These are phyloP conservation scores for Crepidodera aurea DNA, from an alignment of 2,888 invertebrate species.

Conservation along the genomic window DNA sequence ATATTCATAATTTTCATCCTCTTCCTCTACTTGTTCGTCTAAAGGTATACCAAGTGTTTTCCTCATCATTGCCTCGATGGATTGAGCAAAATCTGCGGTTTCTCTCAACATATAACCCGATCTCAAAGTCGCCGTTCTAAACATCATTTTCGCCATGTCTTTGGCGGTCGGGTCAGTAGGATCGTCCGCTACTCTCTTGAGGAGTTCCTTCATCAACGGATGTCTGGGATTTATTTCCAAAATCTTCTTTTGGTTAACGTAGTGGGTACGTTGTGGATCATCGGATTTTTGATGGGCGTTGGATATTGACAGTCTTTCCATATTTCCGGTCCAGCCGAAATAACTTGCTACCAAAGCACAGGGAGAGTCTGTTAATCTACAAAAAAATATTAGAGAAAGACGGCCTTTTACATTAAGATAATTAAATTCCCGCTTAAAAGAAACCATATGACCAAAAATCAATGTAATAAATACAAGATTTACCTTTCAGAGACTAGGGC, in stretches of 20 bases:
- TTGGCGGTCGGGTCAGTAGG: slow-evolving; percentile 79
- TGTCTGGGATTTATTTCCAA: slow-evolving; percentile 98
- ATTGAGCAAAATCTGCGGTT: slow-evolving; percentile 86
- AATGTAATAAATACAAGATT: too few species aligned
- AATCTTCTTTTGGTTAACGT: slow-evolving; percentile 94
- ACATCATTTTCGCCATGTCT: slow-evolving; percentile 88
- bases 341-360: slow-evolving; percentile 95
- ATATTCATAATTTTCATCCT: slow-evolving; percentile 61
- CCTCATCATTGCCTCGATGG: slow-evolving; percentile 90
- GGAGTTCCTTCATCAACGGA: slow-evolving; percentile 91
- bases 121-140: slow-evolving; percentile 87
- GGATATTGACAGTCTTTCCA: slow-evolving; percentile 94
- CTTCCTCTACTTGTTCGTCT: slow-evolving; percentile 70
- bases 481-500: slow-evolving; percentile 83
- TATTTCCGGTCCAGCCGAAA: slow-evolving; percentile 99
- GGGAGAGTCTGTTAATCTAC: slow-evolving; percentile 81
- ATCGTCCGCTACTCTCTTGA: slow-evolving; percentile 82
- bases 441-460: too few species aligned
- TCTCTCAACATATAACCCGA: slow-evolving; percentile 94
- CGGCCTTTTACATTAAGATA: too few species aligned
- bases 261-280: slow-evolving; percentile 89
- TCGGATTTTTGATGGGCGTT: slow-evolving; percentile 97
- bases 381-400: not conserved
- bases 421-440: too few species aligned
- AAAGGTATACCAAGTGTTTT: slow-evolving; percentile 78